Base-by-base conservation (phyloP, 1,140 invertebrate species). In the Theocolax elegans region DNA sequence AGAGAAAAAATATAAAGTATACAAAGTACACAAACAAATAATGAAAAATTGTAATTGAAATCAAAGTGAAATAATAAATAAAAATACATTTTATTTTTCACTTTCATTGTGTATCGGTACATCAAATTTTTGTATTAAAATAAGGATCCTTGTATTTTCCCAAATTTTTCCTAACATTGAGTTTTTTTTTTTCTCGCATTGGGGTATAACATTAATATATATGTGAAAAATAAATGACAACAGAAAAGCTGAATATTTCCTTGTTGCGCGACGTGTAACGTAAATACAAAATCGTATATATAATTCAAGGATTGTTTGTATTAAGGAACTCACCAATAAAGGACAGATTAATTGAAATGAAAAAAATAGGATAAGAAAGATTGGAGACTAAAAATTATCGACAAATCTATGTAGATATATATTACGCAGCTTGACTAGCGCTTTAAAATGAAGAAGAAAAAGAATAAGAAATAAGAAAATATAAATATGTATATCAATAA, bases 271-370 rank as follows among this genome's bases (percentile, higher is more conserved):
- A 6, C 4, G 38, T 7, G 38, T 56, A 58, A 67, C 10, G 25
- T 59, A 49, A 67, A 67, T 12, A 49, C 42, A 49, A 48, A 10
- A 58, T 44, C 42, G 17, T 56, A 42, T n/a, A n/a, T 35, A 56
- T 56, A 19, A 44, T 7, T 48, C 0, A 53, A 63, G 10, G 31
- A 67, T 31, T 51, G 3, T 9, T 54, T n/a, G n/a, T n/a, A n/a
- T n/a, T n/a, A 42, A 10, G 15, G 23, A 68, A 58, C 25, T 51
- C 53, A 42, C 38, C 44, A 6, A 46, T 23, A 49, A 76, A 76
- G 73, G 77, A 72, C 73, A 71, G 72, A 73, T 77, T 72, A 76
- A 54, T 54, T 35, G 15, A 35, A 54, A 54, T 54, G 27, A n/a
- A n/a, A n/a, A 19, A 54, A 54, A 31, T 51, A 77, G 73, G 68